Evolutionary conservation across 2,888 invertebrate genomes (phyloP).

Genomic region (Polymixis flavicincta): DNA sequence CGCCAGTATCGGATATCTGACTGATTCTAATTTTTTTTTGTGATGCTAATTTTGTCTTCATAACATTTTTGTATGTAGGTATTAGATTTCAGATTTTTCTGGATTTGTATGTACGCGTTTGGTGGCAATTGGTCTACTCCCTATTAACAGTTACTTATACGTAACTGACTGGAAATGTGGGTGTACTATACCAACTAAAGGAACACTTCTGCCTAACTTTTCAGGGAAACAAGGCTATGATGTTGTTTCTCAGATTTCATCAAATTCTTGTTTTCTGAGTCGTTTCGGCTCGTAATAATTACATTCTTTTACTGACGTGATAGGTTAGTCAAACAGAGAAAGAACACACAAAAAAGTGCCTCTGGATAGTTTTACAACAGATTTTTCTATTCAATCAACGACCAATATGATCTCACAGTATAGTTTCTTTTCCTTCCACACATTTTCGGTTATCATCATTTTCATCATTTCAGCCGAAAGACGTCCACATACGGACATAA

Average conservation of each 20-base stretch:
- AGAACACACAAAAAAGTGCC: neutral
- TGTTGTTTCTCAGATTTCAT: neutral
- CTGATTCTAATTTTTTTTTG: slow-evolving; percentile 29
- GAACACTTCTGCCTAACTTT: no score
- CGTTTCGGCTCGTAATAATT: neutral
- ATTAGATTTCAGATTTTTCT: no score
- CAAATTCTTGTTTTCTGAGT: neutral
- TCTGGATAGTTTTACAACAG: neutral
- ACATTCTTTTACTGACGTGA: neutral
- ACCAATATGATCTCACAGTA: neutral
- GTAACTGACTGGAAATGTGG: no score
- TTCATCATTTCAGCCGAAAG: no score
- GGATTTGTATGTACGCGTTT: no score
- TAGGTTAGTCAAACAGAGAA: neutral
- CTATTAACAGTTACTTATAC: no score
- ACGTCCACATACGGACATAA: no score
- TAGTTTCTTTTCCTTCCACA: neutral
- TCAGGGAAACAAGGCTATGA: no score
- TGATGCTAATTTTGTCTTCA: slow-evolving; percentile 2
- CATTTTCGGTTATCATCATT: neutral
- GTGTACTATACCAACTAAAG: no score
- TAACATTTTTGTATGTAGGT: neutral
- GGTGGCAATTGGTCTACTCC: no score
- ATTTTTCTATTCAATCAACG: neutral
- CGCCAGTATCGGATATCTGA: slow-evolving; percentile 37